Evolutionary conservation across 2,113 vertebrate species (phyloP).

Genomic region (Hepsetus odoe): DNA sequence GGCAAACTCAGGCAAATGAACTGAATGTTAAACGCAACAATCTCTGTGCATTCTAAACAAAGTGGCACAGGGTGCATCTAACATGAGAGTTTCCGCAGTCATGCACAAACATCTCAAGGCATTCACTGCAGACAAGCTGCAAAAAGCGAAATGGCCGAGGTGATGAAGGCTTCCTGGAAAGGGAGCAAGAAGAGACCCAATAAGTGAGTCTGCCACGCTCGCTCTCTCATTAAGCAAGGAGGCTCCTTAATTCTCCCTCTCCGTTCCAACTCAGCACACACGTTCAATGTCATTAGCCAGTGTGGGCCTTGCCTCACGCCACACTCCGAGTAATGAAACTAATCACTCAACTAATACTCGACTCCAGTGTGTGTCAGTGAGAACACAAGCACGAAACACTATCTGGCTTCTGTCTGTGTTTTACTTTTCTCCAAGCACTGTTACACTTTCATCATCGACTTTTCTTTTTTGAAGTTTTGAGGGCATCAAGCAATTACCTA

Average conservation of each 20-base stretch:
- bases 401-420: background rate
- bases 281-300: conserved; percentile 61
- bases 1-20: conserved; percentile 53
- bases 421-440: background rate
- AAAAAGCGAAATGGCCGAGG: background rate
- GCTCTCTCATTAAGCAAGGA: conserved; percentile 58
- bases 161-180: background rate
- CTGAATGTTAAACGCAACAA: background rate
- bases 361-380: conserved; percentile 18
- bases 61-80: background rate
- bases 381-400: conserved; percentile 28
- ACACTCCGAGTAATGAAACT: conserved; percentile 59
- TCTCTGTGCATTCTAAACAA: conserved; percentile 36
- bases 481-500: no score
- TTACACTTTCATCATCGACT: background rate
- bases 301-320: conserved; percentile 44
- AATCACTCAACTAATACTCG: conserved; percentile 60
- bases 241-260: conserved; percentile 57
- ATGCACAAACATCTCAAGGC: background rate
- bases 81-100: background rate
- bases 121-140: background rate
- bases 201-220: conserved; percentile 13
- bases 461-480: background rate
- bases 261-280: conserved; percentile 58
- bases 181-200: background rate